Evolutionary conservation across 1,140 invertebrate genomes (phyloP).

Genomic region (Apis laboriosa): DNA sequence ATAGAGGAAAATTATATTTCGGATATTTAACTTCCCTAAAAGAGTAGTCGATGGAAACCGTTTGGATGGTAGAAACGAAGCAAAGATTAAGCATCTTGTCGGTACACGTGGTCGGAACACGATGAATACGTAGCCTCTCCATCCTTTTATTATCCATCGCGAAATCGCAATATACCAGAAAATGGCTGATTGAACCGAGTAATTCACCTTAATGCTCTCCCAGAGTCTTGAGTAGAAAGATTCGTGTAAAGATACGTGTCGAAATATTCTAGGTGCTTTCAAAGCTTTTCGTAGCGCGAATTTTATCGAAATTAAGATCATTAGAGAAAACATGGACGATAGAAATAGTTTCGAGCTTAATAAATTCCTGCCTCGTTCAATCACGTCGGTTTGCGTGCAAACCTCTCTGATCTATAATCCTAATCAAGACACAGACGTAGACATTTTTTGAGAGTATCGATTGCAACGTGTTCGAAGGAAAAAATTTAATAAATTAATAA

Average conservation of each 20-base stretch:
- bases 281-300: neutral
- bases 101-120: neutral
- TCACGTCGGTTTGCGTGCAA: neutral
- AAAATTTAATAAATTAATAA: neutral
- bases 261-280: constrained; percentile 8
- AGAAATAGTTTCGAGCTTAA: neutral
- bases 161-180: constrained; percentile 34
- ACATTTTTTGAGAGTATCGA: neutral
- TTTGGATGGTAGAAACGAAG: neutral
- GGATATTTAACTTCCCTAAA: neutral
- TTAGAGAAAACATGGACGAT: constrained; percentile 5
- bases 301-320: constrained; percentile 41
- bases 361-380: constrained; percentile 4
- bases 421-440: neutral
- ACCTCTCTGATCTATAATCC: neutral
- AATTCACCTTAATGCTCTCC: constrained; percentile 25
- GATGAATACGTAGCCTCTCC: neutral
- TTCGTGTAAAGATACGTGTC: constrained; percentile 28
- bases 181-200: constrained; percentile 5
- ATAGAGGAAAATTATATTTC: neutral
- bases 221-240: constrained; percentile 8
- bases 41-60: no score
- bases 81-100: constrained; percentile 11
- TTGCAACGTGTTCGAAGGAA: neutral
- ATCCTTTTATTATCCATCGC: constrained; percentile 16